Percentiles rank a stretch among this genome's conserved stretches.
phyloP scores from a whole-genome alignment of 2,797 vertebrate species.

The Chanos chanos region DNA sequence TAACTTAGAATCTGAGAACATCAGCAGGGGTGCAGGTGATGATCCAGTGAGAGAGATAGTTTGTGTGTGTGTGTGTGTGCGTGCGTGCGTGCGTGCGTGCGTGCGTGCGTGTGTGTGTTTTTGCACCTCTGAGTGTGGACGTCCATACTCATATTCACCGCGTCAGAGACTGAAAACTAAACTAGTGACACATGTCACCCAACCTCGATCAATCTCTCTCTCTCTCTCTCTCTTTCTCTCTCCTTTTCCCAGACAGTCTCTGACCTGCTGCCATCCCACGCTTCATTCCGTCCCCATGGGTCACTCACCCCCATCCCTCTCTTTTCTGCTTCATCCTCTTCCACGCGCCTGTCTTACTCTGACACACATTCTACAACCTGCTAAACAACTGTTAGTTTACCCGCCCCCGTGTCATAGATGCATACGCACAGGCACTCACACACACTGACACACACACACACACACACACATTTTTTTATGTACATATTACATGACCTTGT shows the following conservation, averaged over 20 bases:
- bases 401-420: too few species aligned
- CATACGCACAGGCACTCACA: conserved; percentile 13
- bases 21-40: not conserved
- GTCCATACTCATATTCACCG: conserved; percentile 35
- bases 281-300: conserved; percentile 4
- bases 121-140: conserved; percentile 11
- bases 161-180: conserved; percentile 38
- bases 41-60: not conserved
- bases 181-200: conserved; percentile 29
- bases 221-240: not conserved
- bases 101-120: conserved; percentile 7
- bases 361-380: not conserved
- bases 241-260: conserved; percentile 14
- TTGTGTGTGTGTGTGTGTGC: not conserved
- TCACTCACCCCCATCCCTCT: not conserved
- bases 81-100: not conserved
- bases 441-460: not conserved
- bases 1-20: conserved; percentile 8
- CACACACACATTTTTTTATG: too few species aligned
- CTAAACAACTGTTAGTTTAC: conserved; percentile 1
- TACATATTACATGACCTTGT: too few species aligned
- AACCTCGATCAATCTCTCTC: conserved; percentile 23
- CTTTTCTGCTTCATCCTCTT: not conserved
- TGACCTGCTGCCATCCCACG: conserved; percentile 30
- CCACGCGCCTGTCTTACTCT: conserved; percentile 23